phyloP scores from a whole-genome alignment of 2,113 vertebrate genomes.

The Oreocharis arfaki region DNA sequence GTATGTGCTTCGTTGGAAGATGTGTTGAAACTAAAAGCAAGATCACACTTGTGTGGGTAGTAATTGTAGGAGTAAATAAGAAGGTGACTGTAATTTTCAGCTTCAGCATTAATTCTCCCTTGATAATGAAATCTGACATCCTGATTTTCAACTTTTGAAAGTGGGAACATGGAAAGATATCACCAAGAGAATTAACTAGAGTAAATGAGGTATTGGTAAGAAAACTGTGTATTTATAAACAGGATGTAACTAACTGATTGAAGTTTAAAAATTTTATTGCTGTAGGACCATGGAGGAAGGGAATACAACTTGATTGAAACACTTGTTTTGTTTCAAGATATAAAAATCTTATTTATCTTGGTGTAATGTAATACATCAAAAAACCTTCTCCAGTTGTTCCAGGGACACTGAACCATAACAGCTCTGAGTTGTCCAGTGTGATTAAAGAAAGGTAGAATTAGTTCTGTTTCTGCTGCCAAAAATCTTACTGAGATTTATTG shows the following conservation, averaged over 20 bases:
- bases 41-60: not conserved
- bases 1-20: not conserved
- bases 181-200: not conserved
- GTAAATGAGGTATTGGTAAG: not conserved
- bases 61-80: not conserved
- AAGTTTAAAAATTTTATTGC: not conserved
- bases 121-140: not conserved
- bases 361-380: not conserved
- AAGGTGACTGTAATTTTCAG: not conserved
- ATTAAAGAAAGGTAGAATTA: conserved; percentile 29
- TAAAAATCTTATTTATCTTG: not conserved
- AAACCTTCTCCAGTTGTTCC: not conserved
- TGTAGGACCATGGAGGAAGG: not conserved
- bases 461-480: conserved; percentile 15
- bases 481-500: conserved; percentile 6
- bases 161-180: not conserved
- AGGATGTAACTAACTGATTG: not conserved
- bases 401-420: not conserved
- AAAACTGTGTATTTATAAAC: not conserved
- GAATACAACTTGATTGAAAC: not conserved
- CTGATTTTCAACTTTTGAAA: not conserved
- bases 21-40: not conserved
- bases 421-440: not conserved
- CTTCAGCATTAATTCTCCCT: not conserved
- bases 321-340: conserved; percentile 13